phyloP scores from a whole-genome alignment of 2,888 invertebrate genomes.

The Drosophila picticornis region DNA sequence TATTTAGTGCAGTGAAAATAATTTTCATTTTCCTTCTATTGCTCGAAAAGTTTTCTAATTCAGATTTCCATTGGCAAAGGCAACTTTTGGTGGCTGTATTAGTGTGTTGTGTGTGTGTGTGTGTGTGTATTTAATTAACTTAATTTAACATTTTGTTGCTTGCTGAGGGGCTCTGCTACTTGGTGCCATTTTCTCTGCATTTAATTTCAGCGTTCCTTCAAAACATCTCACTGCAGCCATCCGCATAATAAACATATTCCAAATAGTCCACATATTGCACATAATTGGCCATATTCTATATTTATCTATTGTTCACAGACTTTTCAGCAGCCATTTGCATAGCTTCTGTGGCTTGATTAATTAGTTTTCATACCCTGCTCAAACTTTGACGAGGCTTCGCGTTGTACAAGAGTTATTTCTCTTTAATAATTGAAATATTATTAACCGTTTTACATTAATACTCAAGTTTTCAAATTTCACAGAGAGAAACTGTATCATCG shows the following conservation, averaged over 20 bases:
- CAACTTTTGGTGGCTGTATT: constrained; percentile 8
- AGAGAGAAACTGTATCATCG: background rate
- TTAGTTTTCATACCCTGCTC: background rate
- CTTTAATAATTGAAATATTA: too few species aligned
- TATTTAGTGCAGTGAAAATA: constrained; percentile 1
- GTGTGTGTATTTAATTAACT: background rate
- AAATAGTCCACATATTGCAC: background rate
- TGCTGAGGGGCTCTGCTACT: background rate
- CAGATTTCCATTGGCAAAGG: constrained; percentile 36
- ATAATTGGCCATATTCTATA: background rate
- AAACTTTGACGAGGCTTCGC: background rate
- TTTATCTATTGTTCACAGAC: background rate
- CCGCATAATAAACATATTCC: background rate
- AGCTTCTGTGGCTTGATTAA: background rate
- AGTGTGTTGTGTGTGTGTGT: background rate
- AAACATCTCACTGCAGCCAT: background rate
- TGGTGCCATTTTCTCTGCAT: background rate
- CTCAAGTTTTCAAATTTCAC: background rate
- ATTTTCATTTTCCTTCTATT: constrained; percentile 44
- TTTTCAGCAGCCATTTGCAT: background rate
- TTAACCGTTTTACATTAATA: too few species aligned
- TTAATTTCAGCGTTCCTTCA: background rate
- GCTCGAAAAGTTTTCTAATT: constrained; percentile 42
- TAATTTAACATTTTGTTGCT: background rate
- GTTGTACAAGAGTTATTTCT: too few species aligned